A percentile compares a stretch with the other conserved stretches of the same genome.
These are phyloP conservation scores for Lepus timidus DNA, from an alignment of 2,113 vertebrate genomes.

Conservation along the genomic window DNA sequence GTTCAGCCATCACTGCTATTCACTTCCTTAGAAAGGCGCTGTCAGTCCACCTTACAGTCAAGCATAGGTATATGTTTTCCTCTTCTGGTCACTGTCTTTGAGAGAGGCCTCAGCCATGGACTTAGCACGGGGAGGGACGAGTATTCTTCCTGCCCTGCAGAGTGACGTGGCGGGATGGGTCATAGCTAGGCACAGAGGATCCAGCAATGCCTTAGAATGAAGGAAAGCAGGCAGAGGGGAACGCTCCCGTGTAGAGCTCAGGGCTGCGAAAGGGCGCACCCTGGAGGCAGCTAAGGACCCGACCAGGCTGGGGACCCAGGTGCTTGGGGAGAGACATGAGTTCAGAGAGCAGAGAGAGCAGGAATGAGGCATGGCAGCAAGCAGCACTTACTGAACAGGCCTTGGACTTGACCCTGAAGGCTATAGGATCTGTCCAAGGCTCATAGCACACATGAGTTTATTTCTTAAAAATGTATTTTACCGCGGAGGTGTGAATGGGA, in stretches of 20 bases:
- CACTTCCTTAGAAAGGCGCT: not conserved
- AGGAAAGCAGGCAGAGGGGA: not conserved
- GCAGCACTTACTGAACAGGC: not conserved
- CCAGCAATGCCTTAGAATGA: not conserved
- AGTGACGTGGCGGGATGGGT: rapidly evolving
- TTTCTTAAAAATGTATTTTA: not conserved
- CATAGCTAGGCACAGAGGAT: not conserved
- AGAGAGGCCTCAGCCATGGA: not conserved
- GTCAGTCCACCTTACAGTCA: not conserved
- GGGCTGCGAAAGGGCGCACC: rapidly evolving
- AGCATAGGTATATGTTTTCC: not conserved
- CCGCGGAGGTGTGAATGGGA: not conserved
- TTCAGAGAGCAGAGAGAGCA: not conserved
- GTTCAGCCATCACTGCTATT: not conserved
- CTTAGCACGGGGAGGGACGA: not conserved
- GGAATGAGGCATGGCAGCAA: too few relatives aligned
- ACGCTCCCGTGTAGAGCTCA: too few relatives aligned
- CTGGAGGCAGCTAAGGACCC: too few relatives aligned
- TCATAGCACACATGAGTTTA: not conserved
- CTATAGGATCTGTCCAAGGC: not conserved
- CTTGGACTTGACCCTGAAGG: not conserved
- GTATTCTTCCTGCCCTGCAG: not conserved
- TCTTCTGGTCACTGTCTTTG: not conserved
- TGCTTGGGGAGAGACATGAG: too few relatives aligned
- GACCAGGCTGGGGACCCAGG: not conserved